These are phyloP conservation scores for Bombus fervidus DNA, from an alignment of 1,140 invertebrate species.

Conservation along the genomic window DNA sequence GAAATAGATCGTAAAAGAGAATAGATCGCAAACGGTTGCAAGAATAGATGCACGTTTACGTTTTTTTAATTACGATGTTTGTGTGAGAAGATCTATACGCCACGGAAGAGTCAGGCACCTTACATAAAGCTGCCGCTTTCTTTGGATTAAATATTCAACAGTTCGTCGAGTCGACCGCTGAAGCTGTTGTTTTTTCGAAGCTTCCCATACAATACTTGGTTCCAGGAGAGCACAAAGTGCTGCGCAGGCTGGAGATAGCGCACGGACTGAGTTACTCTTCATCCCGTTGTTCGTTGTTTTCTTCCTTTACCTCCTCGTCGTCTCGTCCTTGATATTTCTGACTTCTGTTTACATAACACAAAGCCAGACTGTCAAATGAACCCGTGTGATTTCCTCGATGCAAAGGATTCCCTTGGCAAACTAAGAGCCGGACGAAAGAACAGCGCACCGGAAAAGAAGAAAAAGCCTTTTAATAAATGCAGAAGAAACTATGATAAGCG, in stretches of 20 bases:
- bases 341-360: constrained; percentile 64
- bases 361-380: constrained; percentile 70
- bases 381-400: constrained; percentile 57
- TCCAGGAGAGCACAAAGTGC: not conserved
- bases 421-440: constrained; percentile 43
- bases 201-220: constrained; percentile 10
- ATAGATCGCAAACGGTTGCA: not conserved
- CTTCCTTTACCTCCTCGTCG: not conserved
- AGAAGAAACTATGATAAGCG: constrained; percentile 13
- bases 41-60: not conserved
- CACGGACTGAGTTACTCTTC: no score
- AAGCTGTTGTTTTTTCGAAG: constrained; percentile 32
- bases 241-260: constrained; percentile 26
- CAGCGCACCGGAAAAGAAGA: not conserved
- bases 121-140: not conserved
- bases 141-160: constrained; percentile 48
- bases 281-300: not conserved
- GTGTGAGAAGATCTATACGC: not conserved
- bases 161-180: constrained; percentile 21
- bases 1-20: not conserved
- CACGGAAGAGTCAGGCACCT: not conserved
- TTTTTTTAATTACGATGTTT: not conserved
- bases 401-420: constrained; percentile 65
- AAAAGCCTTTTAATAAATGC: constrained; percentile 23
- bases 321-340: constrained; percentile 17